phyloP scores from a whole-genome alignment of 2,797 vertebrate genomes.

The Diglossa cyanea region DNA sequence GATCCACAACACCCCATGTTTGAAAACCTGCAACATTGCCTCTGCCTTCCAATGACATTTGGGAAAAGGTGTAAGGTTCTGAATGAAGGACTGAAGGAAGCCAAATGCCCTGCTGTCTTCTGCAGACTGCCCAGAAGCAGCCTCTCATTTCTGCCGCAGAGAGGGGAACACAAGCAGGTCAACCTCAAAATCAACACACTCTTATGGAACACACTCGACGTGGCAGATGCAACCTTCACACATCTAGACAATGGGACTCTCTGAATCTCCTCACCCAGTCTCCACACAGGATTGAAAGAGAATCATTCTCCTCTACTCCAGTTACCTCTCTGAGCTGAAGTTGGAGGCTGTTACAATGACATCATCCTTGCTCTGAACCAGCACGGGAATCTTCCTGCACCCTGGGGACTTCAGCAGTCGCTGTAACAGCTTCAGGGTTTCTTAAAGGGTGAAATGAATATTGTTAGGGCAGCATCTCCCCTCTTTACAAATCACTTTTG shows the following conservation, averaged over 20 bases:
- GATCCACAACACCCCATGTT: neutral
- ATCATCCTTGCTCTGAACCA: slow-evolving; percentile 97
- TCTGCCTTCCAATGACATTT: neutral
- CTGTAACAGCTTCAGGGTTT: slow-evolving; percentile 93
- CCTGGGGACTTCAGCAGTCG: slow-evolving; percentile 95
- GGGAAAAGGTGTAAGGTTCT: neutral
- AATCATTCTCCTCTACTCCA: neutral
- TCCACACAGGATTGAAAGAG: slow-evolving; percentile 17
- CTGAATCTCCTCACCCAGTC: slow-evolving; percentile 20
- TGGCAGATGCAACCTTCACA: slow-evolving; percentile 41
- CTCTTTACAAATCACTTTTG: slow-evolving; percentile 11
- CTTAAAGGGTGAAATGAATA: slow-evolving; percentile 78
- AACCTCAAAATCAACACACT: slow-evolving; percentile 1
- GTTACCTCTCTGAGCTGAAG: slow-evolving; percentile 96
- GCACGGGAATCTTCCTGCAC: slow-evolving; percentile 95
- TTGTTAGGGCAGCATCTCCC: slow-evolving; percentile 58
- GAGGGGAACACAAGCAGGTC: neutral
- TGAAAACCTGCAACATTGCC: neutral
- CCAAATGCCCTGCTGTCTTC: neutral
- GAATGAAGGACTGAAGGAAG: neutral
- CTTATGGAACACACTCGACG: slow-evolving; percentile 26
- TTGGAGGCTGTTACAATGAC: slow-evolving; percentile 97
- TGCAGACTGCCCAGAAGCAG: slow-evolving; percentile 11
- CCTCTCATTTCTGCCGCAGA: slow-evolving; percentile 22
- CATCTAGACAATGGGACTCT: slow-evolving; percentile 20